These are phyloP conservation scores for Rotaria magnacalcarata DNA, from an alignment of 2,888 invertebrate species.

Conservation along the genomic window DNA sequence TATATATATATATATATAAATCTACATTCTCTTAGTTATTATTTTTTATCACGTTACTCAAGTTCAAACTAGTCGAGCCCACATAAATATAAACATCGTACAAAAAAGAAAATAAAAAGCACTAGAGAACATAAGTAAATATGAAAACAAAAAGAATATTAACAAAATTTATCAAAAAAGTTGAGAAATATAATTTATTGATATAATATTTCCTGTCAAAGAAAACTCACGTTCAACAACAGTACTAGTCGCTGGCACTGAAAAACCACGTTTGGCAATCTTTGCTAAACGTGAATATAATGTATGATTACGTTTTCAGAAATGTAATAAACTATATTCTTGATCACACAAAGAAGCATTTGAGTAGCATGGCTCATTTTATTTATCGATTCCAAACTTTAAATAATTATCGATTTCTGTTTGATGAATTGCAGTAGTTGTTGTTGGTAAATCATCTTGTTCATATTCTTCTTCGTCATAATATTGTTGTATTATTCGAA, in stretches of 20 bases:
- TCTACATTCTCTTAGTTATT: too few relatives aligned
- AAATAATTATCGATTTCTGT: not conserved
- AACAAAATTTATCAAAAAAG: too few relatives aligned
- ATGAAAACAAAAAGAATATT: too few relatives aligned
- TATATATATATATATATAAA: too few relatives aligned
- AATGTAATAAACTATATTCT: not conserved
- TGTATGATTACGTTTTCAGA: not conserved
- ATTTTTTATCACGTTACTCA: too few relatives aligned
- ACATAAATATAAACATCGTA: too few relatives aligned
- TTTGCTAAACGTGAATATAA: conserved; percentile 7
- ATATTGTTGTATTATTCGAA: not conserved
- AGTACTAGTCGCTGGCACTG: not conserved
- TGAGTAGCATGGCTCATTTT: not conserved
- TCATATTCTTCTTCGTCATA: not conserved
- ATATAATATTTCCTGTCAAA: not conserved
- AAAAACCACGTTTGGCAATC: not conserved
- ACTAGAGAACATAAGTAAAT: too few relatives aligned
- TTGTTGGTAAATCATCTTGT: not conserved
- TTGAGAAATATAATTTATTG: too few relatives aligned
- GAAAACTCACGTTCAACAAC: not conserved
- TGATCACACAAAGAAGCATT: not conserved
- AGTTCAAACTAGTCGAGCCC: too few relatives aligned
- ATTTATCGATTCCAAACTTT: not conserved
- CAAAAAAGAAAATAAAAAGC: too few relatives aligned
- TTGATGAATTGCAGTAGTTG: not conserved